Percentiles rank a stretch among this genome's conserved stretches.
These are phyloP conservation scores for Zenarchopterus dispar DNA, from an alignment of 2,797 vertebrate species.

Conservation along the genomic window DNA sequence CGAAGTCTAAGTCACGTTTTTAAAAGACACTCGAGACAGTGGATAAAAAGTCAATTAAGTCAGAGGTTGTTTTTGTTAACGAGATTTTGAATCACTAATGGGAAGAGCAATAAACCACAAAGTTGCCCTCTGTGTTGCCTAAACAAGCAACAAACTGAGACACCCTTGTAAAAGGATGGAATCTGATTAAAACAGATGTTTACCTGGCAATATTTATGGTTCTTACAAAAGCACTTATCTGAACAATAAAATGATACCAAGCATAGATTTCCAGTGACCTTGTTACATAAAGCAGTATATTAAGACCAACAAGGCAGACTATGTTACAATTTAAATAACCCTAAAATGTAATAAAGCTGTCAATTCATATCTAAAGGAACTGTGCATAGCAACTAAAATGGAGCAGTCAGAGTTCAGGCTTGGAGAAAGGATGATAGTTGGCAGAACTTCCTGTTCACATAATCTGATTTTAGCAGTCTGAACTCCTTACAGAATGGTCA, in stretches of 20 bases:
- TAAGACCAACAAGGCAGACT: constrained; percentile 44
- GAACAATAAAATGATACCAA: constrained; percentile 69
- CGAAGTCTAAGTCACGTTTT: constrained; percentile 7
- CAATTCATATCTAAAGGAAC: constrained; percentile 21
- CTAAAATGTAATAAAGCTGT: constrained; percentile 41
- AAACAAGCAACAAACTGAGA: constrained; percentile 19
- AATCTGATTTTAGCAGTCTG: constrained; percentile 8
- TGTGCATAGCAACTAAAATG: constrained; percentile 16
- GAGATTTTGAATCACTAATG: constrained; percentile 12
- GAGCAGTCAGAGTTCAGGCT: constrained; percentile 11
- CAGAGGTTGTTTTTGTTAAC: too few species aligned
- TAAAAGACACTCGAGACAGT: not conserved
- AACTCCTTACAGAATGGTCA: constrained; percentile 4
- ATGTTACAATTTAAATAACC: constrained; percentile 56
- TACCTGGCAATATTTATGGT: constrained; percentile 51
- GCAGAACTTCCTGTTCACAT: constrained; percentile 1
- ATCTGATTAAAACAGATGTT: constrained; percentile 47
- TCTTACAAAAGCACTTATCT: constrained; percentile 27
- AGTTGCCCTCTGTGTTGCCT: constrained; percentile 17
- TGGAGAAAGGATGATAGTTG: not conserved
- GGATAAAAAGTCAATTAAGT: not conserved
- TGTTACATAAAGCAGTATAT: constrained; percentile 44
- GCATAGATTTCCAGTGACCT: constrained; percentile 66
- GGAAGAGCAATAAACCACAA: constrained; percentile 12
- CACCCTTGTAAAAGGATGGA: constrained; percentile 14